Evolutionary conservation across 1,140 invertebrate species (phyloP).

Genomic region (Chrysopa pallens): DNA sequence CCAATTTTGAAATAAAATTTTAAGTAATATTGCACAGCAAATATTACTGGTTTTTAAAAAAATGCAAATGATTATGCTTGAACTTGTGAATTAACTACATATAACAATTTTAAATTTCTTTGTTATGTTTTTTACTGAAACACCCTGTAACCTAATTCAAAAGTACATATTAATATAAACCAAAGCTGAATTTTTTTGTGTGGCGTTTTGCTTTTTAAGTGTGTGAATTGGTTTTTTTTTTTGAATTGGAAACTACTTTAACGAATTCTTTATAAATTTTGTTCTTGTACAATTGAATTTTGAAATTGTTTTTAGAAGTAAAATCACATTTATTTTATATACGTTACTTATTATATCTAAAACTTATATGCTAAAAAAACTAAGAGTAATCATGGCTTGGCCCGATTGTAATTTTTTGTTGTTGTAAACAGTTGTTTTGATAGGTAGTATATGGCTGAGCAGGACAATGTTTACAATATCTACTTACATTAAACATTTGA

Average conservation of each 20-base stretch:
- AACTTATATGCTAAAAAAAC: neutral
- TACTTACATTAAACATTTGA: too few species aligned
- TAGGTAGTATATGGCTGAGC: neutral
- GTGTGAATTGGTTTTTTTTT: neutral
- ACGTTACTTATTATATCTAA: neutral
- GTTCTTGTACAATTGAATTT: neutral
- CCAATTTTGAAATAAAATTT: too few species aligned
- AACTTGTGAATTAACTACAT: too few species aligned
- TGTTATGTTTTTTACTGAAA: too few species aligned
- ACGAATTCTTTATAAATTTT: neutral
- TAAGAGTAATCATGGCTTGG: neutral
- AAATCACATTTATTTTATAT: neutral
- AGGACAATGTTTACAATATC: neutral
- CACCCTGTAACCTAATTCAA: neutral
- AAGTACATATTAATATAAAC: neutral
- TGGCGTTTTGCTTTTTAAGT: too few species aligned
- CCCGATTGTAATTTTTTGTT: too few species aligned
- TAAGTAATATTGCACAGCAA: too few species aligned
- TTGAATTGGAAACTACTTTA: neutral
- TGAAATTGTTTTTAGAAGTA: neutral
- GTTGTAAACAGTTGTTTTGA: too few species aligned
- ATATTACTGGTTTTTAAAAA: too few species aligned
- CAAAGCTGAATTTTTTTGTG: too few species aligned
- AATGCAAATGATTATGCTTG: too few species aligned
- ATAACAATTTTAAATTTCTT: too few species aligned